Evolutionary conservation across 2,113 vertebrate genomes (phyloP).

Genomic region (Zosterops borbonicus): DNA sequence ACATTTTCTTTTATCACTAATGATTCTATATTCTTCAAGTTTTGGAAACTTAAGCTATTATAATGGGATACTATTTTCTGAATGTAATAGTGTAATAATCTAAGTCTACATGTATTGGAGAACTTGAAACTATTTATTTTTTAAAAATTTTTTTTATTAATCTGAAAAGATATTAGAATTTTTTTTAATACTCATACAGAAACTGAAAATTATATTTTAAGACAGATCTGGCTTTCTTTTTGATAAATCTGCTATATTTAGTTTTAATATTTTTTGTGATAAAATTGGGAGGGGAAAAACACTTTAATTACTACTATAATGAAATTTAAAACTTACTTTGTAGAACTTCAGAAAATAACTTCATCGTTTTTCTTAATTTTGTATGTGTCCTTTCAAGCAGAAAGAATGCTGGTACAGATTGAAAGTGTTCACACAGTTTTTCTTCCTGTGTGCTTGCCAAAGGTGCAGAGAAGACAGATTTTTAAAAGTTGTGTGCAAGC

Average conservation of each 20-base stretch:
- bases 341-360: neutral
- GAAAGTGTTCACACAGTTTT: slow-evolving; percentile 40
- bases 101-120: neutral
- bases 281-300: neutral
- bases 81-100: neutral
- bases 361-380: neutral
- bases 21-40: neutral
- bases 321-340: neutral
- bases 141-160: neutral
- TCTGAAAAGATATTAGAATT: neutral
- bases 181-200: neutral
- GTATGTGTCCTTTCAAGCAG: slow-evolving; percentile 30
- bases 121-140: neutral
- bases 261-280: neutral
- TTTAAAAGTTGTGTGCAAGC: neutral
- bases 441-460: slow-evolving; percentile 22
- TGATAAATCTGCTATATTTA: neutral
- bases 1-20: neutral
- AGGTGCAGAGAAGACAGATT: slow-evolving; percentile 35
- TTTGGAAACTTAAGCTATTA: neutral
- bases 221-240: neutral
- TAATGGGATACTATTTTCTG: neutral
- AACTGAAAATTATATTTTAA: neutral
- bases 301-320: neutral
- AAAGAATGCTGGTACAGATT: slow-evolving; percentile 38